Base-by-base conservation (phyloP, 2,888 invertebrate species). In the Lacanobia wlatinum region DNA sequence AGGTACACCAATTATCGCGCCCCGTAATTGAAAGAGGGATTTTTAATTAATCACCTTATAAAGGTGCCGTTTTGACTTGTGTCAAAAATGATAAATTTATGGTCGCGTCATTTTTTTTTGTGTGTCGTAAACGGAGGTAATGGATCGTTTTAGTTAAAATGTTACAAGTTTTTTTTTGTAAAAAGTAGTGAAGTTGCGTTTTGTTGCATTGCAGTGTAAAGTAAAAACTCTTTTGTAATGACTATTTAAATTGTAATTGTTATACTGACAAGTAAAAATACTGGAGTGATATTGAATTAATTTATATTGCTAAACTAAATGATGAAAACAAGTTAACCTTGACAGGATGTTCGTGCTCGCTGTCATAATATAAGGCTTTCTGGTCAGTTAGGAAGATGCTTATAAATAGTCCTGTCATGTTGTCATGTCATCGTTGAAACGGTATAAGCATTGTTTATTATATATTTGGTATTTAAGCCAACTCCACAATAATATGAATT, bases 21-120 rank as follows among this genome's bases (percentile, higher is more conserved):
- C 59, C 63, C 18, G 78, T 81, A 78, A 81, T 81, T 82, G 74
- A 82, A 81, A 78, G 76, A 79, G 82, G 74, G 82, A 69, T 71
- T 81, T 80, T 81, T 82, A 81, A 81, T 81, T 81, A 81, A 81
- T 81, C 74, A 78, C 81, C 82, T 53, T 66, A 69, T 34, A 78
- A 64, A 83, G 77, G 77, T 61, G 72, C 58, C 70, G 53, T 80
- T 75, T 69, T 84, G 83, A 81, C 84, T 76, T 71, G 60, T 82
- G 82, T 72, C 82, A 83, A 70, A 77, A 72, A 81, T 84, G 74
- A 83, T 77, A 72, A 66, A 80, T 78, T 70, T 77, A 71, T 73
- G 65, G 64, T 34, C 9, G 34, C 1, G 58, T 63, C 0, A 34
- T 67, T 59, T 62, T 69, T 74, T 66, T 78, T 69, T 69, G n/a